These are phyloP conservation scores for Hyla sarda DNA, from an alignment of 2,113 vertebrate species.

Conservation along the genomic window DNA sequence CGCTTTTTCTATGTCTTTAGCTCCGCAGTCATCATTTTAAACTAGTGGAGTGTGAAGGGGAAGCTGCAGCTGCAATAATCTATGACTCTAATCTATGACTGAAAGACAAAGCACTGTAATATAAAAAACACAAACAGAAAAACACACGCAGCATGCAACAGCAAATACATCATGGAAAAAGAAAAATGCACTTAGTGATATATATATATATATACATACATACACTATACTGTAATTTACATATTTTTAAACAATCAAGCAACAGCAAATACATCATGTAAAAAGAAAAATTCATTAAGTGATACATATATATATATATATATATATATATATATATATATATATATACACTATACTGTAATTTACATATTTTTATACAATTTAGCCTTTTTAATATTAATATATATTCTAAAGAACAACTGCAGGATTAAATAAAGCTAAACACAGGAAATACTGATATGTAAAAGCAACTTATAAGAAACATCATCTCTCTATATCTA, in stretches of 20 bases:
- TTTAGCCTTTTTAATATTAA: not conserved
- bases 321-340: no score
- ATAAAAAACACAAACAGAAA: not conserved
- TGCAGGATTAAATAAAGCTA: not conserved
- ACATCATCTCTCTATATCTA: not conserved
- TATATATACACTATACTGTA: not conserved
- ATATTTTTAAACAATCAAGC: no score
- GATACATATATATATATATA: not conserved
- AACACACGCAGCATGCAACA: not conserved
- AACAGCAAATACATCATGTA: not conserved
- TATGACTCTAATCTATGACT: constrained; percentile 48
- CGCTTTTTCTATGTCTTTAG: constrained; percentile 29
- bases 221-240: not conserved
- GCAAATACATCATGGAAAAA: not conserved
- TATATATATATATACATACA: not conserved
- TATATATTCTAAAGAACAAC: not conserved
- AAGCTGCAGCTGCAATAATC: constrained; percentile 55
- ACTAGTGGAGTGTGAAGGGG: constrained; percentile 58
- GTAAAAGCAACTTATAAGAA: not conserved
- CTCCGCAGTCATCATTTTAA: constrained; percentile 57
- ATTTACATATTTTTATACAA: not conserved
- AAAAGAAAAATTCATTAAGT: not conserved
- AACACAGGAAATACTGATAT: not conserved
- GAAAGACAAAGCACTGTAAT: constrained; percentile 36
- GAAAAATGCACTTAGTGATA: not conserved